Evolutionary conservation across 2,797 vertebrate species (phyloP).

Genomic region (Salmo trutta): DNA sequence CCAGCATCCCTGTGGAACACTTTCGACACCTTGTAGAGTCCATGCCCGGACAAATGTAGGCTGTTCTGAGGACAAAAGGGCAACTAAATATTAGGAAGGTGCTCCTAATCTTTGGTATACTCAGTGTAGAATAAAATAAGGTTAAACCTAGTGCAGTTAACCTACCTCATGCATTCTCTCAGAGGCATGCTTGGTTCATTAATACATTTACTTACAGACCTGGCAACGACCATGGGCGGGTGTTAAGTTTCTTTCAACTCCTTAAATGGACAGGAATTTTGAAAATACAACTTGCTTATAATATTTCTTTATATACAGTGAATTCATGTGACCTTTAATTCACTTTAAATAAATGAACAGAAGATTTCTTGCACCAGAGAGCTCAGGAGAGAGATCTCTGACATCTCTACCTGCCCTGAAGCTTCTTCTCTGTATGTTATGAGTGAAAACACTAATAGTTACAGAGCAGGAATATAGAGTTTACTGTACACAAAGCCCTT

Average conservation of each 20-base stretch:
- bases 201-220: background rate
- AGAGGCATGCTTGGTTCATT: background rate
- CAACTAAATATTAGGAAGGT: too few relatives aligned
- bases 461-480: conserved; percentile 34
- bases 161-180: background rate
- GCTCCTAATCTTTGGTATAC: too few relatives aligned
- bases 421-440: conserved; percentile 37
- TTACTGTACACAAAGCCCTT: conserved; percentile 50
- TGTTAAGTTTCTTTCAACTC: background rate
- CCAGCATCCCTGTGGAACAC: too few relatives aligned
- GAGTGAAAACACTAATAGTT: conserved; percentile 51
- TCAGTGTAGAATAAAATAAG: background rate
- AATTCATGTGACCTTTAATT: background rate
- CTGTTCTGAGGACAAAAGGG: too few relatives aligned
- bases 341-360: background rate
- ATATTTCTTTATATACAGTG: background rate
- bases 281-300: background rate
- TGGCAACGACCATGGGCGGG: background rate
- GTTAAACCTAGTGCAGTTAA: background rate
- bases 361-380: background rate
- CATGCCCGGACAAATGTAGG: too few relatives aligned
- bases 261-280: background rate
- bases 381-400: background rate
- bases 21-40: too few relatives aligned
- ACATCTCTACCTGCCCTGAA: background rate